A percentile compares a stretch with the other conserved stretches of the same genome.
Evolutionary conservation across 2,797 vertebrate species (phyloP).

Genomic region (Gouania willdenowi): DNA sequence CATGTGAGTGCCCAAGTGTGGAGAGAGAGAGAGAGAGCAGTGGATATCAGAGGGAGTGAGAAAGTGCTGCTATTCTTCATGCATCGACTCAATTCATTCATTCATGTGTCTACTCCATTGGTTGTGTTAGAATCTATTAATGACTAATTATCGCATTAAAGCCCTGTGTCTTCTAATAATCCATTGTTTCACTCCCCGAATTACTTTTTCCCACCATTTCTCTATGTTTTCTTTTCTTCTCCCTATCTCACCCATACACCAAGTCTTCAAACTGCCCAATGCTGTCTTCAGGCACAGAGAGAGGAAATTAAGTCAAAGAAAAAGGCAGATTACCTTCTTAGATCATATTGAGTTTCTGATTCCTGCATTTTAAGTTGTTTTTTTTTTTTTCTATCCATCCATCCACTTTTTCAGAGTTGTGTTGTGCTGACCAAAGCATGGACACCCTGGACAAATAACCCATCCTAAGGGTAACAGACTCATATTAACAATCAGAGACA

Average conservation of each 20-base stretch:
- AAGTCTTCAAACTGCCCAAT: neutral
- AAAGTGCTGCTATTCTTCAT: constrained; percentile 5
- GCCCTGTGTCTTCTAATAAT: neutral
- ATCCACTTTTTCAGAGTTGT: too few relatives aligned
- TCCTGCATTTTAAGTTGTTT: too few relatives aligned
- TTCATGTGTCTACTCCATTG: neutral
- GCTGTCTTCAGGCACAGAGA: too few relatives aligned
- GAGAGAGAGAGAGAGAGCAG: neutral
- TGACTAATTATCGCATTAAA: constrained; percentile 18
- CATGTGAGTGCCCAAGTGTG: neutral
- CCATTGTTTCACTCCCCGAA: neutral
- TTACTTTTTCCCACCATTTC: neutral
- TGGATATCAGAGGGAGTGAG: neutral
- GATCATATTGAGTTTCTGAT: too few relatives aligned
- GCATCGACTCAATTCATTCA: constrained; percentile 7
- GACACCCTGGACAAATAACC: too few relatives aligned
- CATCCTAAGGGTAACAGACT: too few relatives aligned
- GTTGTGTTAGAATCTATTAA: constrained; percentile 4
- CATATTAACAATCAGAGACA: too few relatives aligned
- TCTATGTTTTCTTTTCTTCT: neutral
- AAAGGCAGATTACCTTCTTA: too few relatives aligned
- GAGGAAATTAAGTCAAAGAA: too few relatives aligned
- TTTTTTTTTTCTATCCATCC: too few relatives aligned
- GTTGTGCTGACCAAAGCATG: too few relatives aligned
- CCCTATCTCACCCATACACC: constrained; percentile 7